Conservation (phyloP, 1,140 invertebrate species). For the Pollicipes pollicipes region DNA sequence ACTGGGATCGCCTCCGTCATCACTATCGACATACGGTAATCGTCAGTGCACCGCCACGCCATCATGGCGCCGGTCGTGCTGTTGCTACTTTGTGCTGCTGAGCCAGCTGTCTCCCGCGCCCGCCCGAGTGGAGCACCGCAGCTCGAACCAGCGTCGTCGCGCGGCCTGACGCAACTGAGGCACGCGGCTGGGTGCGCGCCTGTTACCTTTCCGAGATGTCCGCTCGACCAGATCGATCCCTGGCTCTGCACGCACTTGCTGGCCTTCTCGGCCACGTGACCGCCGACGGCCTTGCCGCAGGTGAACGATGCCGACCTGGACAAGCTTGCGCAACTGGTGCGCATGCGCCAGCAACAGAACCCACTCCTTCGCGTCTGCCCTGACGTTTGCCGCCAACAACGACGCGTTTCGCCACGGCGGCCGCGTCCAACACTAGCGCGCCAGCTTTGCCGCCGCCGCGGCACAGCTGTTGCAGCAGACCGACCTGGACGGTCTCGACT, state of each 20-base stretch:
- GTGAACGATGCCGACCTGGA: not conserved
- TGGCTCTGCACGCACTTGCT: not conserved
- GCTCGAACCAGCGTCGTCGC: not conserved
- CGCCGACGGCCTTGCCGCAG: not conserved
- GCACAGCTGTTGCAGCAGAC: not conserved
- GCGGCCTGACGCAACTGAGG: not conserved
- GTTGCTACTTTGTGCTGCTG: not conserved
- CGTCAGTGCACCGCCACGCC: no score
- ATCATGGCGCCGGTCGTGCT: not conserved
- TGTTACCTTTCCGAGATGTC: not conserved
- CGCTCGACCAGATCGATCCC: not conserved
- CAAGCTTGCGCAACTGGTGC: not conserved
- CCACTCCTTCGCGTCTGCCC: not conserved
- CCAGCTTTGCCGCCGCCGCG: not conserved
- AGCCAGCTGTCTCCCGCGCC: not conserved
- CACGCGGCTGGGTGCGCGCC: not conserved
- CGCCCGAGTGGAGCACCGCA: not conserved
- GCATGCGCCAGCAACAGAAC: not conserved
- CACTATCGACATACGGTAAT: no score
- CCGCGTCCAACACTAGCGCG: not conserved
- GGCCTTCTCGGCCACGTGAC: not conserved
- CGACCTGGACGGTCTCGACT: not conserved
- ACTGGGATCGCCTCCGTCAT: no score
- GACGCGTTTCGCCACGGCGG: not conserved
- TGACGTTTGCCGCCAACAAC: not conserved